Evolutionary conservation across 2,888 invertebrate species (phyloP), one percentile per base, ranked within the genome.

Genomic region (Allacma fusca): DNA sequence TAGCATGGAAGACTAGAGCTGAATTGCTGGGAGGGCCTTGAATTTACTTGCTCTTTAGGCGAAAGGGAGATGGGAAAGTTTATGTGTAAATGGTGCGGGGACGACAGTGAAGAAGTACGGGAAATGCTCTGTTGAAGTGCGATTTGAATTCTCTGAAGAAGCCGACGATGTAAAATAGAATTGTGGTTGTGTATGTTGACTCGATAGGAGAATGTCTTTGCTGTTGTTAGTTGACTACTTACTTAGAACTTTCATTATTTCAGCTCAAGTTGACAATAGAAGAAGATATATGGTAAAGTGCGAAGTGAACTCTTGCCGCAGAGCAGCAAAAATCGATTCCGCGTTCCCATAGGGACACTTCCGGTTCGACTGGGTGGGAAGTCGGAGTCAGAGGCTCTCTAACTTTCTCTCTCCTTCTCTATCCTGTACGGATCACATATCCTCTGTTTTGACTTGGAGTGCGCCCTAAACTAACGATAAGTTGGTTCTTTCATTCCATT

Each of bases 301-400:
- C 59, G 79, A 76, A 72, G 70, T 72, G 71, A 78, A 73, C 64
- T 76, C 68, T 79, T 73, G 76, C 76, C 76, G 77, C 76, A 79
- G 62, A 62, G 62, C 62, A 76, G 79, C 74, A 81, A 82, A 82
- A 82, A 81, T 82, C 81, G 81, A 82, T 81, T 78, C 79, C 78
- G 81, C 80, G 84, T 84, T 81, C 79, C 82, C 82, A 82, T 82
- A 81, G 83, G 81, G 81, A 81, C 83, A 84, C 83, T 83, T 84
- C 84, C 83, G 84, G 84, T 83, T 81, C 80, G 78, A 64, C 73
- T 73, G 76, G 76, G 76, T 76, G 76, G 71, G 76, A 76, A 76
- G 76, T 76, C 62, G 69, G 67, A 67, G 75, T 40, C 64, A 65
- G 44, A 64, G 44, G 50, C 67, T 40, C 68, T 68, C 34, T 70